These are phyloP conservation scores for Hycleus cichorii DNA, from an alignment of 1,140 invertebrate genomes.

Conservation along the genomic window DNA sequence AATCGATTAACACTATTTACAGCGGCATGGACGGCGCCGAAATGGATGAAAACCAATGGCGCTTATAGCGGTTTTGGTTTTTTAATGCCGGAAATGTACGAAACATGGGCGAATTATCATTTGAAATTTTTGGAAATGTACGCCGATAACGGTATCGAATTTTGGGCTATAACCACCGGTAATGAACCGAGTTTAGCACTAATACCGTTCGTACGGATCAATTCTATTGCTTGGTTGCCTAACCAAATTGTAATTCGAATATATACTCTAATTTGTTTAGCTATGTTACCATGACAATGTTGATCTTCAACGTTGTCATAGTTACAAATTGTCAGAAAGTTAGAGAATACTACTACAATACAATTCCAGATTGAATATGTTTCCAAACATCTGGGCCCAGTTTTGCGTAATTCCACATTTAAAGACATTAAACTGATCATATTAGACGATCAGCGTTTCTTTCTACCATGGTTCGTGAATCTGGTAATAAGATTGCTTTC, in stretches of 20 bases:
- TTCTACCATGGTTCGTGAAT: slow-evolving; percentile 53
- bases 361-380: slow-evolving; percentile 52
- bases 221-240: slow-evolving; percentile 32
- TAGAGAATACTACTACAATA: too few relatives aligned
- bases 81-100: slow-evolving; percentile 45
- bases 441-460: slow-evolving; percentile 62
- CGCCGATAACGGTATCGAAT: slow-evolving; percentile 25
- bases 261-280: too few relatives aligned
- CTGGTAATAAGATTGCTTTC: too few relatives aligned
- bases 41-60: slow-evolving; percentile 88
- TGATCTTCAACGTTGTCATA: too few relatives aligned
- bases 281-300: too few relatives aligned
- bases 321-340: too few relatives aligned
- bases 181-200: slow-evolving; percentile 41
- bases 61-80: slow-evolving; percentile 47
- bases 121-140: slow-evolving; percentile 39
- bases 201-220: slow-evolving; percentile 48
- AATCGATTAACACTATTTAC: slow-evolving; percentile 37
- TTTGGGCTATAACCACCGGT: slow-evolving; percentile 39
- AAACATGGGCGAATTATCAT: slow-evolving; percentile 55
- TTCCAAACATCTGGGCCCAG: slow-evolving; percentile 57
- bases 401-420: slow-evolving; percentile 48
- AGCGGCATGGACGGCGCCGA: slow-evolving; percentile 77
- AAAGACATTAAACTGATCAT: slow-evolving; percentile 54
- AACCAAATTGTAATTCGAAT: slow-evolving; percentile 9